These are phyloP conservation scores for Dolichopus griseipennis DNA, from an alignment of 2,888 invertebrate species.

Conservation along the genomic window DNA sequence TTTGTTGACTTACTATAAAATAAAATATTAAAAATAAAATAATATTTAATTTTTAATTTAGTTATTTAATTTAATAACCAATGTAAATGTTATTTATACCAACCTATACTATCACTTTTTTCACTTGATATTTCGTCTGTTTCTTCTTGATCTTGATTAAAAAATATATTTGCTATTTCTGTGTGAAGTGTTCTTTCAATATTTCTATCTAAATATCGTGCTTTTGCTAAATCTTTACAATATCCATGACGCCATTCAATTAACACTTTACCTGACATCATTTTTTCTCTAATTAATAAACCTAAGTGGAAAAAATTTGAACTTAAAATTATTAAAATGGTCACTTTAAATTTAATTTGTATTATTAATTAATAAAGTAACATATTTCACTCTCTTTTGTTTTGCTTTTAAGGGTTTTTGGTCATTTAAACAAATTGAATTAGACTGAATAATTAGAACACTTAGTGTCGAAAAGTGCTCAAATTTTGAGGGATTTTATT, in stretches of 20 bases:
- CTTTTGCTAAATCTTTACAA: conserved; percentile 55
- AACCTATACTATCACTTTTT: conserved; percentile 31
- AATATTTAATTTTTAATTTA: not conserved
- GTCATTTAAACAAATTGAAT: too few relatives aligned
- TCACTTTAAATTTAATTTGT: too few relatives aligned
- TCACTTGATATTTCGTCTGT: conserved; percentile 51
- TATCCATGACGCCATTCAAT: conserved; percentile 65
- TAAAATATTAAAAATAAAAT: conserved; percentile 5
- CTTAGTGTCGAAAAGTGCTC: too few relatives aligned
- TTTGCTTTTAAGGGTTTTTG: too few relatives aligned
- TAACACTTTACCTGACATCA: conserved; percentile 65
- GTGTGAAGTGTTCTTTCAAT: conserved; percentile 57
- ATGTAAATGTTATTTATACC: too few relatives aligned
- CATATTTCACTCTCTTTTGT: too few relatives aligned
- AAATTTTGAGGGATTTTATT: too few relatives aligned
- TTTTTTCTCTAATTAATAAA: conserved; percentile 54
- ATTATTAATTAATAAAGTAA: too few relatives aligned
- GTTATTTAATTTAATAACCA: not conserved
- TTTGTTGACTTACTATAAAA: conserved; percentile 41
- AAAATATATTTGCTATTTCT: conserved; percentile 63
- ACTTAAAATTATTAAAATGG: not conserved
- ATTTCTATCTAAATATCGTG: conserved; percentile 60
- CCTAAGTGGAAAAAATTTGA: too few relatives aligned
- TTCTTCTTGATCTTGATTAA: conserved; percentile 51
- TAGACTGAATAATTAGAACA: too few relatives aligned